A percentile compares a stretch with the other conserved stretches of the same genome.
Conservation (phyloP, 2,113 vertebrate species). For the Syngnathus typhle region DNA sequence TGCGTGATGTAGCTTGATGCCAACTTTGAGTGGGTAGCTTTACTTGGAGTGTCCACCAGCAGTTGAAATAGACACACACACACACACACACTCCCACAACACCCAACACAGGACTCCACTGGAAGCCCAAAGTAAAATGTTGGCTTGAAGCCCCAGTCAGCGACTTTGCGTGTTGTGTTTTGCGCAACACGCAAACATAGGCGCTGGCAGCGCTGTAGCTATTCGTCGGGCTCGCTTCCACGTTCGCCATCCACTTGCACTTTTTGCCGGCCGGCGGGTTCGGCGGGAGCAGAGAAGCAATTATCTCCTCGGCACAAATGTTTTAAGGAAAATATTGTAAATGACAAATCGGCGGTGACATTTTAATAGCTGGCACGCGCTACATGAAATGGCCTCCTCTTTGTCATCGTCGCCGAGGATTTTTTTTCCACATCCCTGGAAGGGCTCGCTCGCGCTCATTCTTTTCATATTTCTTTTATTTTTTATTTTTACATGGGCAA, state of each 20-base stretch:
- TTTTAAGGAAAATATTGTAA: constrained; percentile 3
- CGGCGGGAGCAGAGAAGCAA: neutral
- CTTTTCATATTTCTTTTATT: neutral
- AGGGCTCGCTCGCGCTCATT: neutral
- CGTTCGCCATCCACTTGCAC: neutral
- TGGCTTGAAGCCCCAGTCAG: no score
- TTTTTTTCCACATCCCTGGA: neutral
- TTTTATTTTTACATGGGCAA: neutral
- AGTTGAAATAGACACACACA: neutral
- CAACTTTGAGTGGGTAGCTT: constrained; percentile 37
- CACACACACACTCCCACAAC: neutral
- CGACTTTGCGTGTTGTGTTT: no score
- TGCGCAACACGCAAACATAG: no score
- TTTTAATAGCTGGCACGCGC: constrained; percentile 4
- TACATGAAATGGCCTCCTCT: neutral
- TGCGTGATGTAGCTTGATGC: constrained; percentile 16
- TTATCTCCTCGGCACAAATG: constrained; percentile 1
- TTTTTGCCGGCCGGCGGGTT: neutral
- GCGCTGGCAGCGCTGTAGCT: neutral
- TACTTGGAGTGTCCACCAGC: constrained; percentile 9
- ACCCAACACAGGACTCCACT: no score
- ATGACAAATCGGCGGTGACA: neutral
- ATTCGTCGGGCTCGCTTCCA: neutral
- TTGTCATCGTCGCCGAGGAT: neutral
- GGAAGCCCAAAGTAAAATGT: no score